Evolutionary conservation across 2,797 vertebrate species (phyloP), one percentile per base, ranked within the genome.

Genomic region (Chrysocyon brachyurus): DNA sequence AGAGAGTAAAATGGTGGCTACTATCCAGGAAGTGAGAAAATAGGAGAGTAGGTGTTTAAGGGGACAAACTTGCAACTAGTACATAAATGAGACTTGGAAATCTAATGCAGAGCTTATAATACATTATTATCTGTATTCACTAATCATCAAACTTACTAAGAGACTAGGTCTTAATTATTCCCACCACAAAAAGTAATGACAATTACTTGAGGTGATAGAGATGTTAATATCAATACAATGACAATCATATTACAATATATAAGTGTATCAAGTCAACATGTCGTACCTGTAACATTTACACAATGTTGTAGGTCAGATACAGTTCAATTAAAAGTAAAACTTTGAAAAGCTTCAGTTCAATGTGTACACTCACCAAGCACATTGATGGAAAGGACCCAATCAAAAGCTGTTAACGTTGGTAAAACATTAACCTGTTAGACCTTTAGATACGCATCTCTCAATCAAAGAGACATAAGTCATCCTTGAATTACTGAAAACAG

Each of bases 21-120:
- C 11, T 16, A 33, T 40, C 4, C 7, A 10, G 5, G 28, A 28
- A 6, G 3, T 2, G 5, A 15, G 54, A 15, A 21, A 6, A n/a
- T 5, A 21, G 22, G 28, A 56, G 8, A 81, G 19, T 4, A 6
- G 24, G 15, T 84, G 36, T 36, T 87, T 28, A 63, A 26, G n/a
- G 11, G 11, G 12, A 21, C 11, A 61, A 70, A 33, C 24, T 8
- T 10, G 1, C 15, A 33, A 14, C 46, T 19, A 28, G 22, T 2
- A 64, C 46, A 5, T 11, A 61, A 49, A 16, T 61, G 61, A 88
- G 12, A 33, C 33, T 33, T 17, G 36, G 54, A 28, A 24, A 61
- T 19, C 28, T 40, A 68, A 91, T 19, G 40, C 15, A 82, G 6
- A 52, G 66, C 15, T 52, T 6, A 46, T 46, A 46, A 46, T 8